Base-by-base conservation (phyloP, 2,113 vertebrate species). In the Nothoprocta pentlandii region DNA sequence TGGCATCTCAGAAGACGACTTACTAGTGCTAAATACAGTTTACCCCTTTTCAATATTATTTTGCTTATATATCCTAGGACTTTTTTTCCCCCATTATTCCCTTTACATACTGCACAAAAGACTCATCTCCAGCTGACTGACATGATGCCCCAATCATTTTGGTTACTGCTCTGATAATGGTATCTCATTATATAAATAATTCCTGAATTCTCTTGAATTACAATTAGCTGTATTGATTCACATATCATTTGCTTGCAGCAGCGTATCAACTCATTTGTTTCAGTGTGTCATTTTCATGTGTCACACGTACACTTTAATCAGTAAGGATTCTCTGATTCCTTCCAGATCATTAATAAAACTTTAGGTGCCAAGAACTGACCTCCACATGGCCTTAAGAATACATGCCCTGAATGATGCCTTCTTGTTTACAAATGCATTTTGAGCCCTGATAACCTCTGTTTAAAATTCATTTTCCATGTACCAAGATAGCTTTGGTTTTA, bases 51-150 rank as follows among this genome's bases (percentile, higher is more conserved):
- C 3, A 10, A 11, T 41, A 21, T 84, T 75, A 39, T 85, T 94
- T 64, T 79, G 39, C 80, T 92, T 3, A 2, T 90, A 92, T 74
- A 32, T 90, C 21, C 34, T 0, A 5, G 69, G 42, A 58, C 41
- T 71, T 76, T 93, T 94, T 92, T 95, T 90, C 94, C 84, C 28
- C 74, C 75, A 9, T 64, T 83, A 32, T 17, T 64, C 16, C 25
- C 28, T 86, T 73, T 79, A 19, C 20, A 7, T 68, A 81, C 30
- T 58, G 32, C 47, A 34, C 32, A 32, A 84, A 53, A 34, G 84
- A 25, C 80, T 90, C 20, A 71, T 81, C 83, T 92, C 16, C 70
- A 94, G 53, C 73, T 96, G 83, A 84, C 49, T 90, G 86, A 85
- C 74, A 42, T 3, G 36, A 85, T 95, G 59, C 10, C 82, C 79